phyloP scores from a whole-genome alignment of 2,113 vertebrate species.

The Ranitomeya imitator region DNA sequence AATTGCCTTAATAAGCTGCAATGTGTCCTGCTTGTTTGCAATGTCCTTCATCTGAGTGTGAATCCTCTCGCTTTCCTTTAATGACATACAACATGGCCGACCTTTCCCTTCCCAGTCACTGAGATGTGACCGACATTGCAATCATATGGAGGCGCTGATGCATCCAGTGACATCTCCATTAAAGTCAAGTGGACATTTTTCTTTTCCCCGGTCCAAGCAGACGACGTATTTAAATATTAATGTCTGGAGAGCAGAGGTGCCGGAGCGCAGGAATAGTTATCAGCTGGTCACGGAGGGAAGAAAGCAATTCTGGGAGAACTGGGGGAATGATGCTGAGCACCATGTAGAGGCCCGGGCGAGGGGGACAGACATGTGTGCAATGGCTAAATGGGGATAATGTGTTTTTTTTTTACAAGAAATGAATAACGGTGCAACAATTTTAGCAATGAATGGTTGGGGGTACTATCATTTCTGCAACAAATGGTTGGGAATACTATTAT shows the following conservation, averaged over 20 bases:
- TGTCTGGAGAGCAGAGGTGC: slow-evolving; percentile 19
- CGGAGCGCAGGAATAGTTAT: background rate
- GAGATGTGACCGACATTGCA: slow-evolving; percentile 35
- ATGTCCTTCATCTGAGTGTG: slow-evolving; percentile 19
- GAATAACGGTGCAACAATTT: background rate
- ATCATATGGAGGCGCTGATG: slow-evolving; percentile 42
- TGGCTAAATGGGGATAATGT: background rate
- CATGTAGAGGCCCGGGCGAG: background rate
- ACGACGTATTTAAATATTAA: slow-evolving; percentile 50
- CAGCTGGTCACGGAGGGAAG: background rate
- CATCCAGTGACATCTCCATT: slow-evolving; percentile 52
- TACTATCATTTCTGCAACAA: background rate
- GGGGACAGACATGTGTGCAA: background rate
- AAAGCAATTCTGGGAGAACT: background rate
- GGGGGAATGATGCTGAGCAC: background rate
- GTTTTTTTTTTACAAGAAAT: no score
- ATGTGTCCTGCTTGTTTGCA: slow-evolving; percentile 9
- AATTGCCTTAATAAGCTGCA: slow-evolving; percentile 35
- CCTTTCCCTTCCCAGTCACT: slow-evolving; percentile 29
- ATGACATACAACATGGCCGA: slow-evolving; percentile 45
- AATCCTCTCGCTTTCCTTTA: slow-evolving; percentile 1
- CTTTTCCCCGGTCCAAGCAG: slow-evolving; percentile 15
- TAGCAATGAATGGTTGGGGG: background rate
- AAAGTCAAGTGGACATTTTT: slow-evolving; percentile 54
- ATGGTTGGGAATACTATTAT: background rate